Conservation (phyloP, 2,797 vertebrate genomes). For the Furcifer pardalis region DNA sequence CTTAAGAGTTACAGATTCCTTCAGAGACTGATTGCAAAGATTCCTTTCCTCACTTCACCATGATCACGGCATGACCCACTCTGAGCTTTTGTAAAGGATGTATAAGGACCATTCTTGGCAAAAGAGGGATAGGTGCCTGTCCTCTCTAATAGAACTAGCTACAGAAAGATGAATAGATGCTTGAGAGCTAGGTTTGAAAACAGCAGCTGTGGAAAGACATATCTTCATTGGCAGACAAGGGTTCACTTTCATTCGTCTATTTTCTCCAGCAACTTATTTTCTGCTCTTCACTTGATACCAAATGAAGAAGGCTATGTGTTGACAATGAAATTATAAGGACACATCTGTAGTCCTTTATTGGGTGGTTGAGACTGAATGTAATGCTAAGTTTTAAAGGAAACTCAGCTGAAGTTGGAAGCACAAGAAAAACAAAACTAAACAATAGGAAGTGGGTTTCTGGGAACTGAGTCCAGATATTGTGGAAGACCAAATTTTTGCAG, state of each 20-base stretch:
- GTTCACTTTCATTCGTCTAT: not conserved
- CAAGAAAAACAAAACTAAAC: not conserved
- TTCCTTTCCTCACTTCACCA: too few species aligned
- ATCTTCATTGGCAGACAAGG: not conserved
- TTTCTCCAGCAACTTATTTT: not conserved
- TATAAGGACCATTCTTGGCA: not conserved
- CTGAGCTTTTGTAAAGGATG: too few species aligned
- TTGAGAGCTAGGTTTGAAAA: conserved; percentile 14
- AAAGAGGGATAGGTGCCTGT: not conserved
- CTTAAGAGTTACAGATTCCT: too few species aligned
- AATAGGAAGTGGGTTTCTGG: not conserved
- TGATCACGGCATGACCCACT: too few species aligned
- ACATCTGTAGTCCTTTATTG: not conserved
- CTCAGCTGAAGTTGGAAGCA: not conserved
- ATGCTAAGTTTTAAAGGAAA: not conserved
- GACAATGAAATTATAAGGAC: not conserved
- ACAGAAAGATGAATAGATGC: not conserved
- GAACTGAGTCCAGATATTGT: too few species aligned
- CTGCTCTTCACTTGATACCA: not conserved
- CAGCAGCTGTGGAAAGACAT: not conserved
- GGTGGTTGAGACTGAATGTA: too few species aligned
- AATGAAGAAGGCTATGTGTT: not conserved
- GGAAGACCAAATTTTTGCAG: not conserved
- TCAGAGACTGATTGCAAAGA: too few species aligned
- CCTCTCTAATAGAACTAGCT: not conserved